Evolutionary conservation across 2,888 invertebrate genomes (phyloP).

Genomic region (Brachyptera risi): DNA sequence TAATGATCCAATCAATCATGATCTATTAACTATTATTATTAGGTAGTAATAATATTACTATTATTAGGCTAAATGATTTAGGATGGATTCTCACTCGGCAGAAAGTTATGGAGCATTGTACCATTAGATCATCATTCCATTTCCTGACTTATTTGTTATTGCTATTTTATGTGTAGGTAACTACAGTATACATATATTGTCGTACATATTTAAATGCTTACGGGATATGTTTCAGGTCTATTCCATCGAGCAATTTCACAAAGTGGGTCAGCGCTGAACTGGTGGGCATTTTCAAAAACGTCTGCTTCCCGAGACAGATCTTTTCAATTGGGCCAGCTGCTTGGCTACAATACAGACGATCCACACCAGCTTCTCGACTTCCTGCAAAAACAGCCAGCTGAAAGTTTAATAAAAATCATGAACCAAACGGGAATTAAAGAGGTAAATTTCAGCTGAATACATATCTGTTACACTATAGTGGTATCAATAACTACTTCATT

Average conservation of each 20-base stretch:
- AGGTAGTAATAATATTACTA: no score
- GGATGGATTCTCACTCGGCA: no score
- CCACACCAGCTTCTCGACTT: conserved; percentile 30
- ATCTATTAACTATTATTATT: no score
- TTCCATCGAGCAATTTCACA: conserved; percentile 36
- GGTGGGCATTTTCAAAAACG: conserved; percentile 33
- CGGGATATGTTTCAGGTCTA: conserved; percentile 28
- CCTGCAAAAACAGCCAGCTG: conserved; percentile 30
- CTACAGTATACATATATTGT: background rate
- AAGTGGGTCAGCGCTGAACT: conserved; percentile 34
- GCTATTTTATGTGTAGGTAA: background rate
- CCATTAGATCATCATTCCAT: no score
- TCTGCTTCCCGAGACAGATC: background rate
- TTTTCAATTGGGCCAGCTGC: conserved; percentile 28
- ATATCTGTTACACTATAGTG: background rate
- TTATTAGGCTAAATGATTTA: background rate
- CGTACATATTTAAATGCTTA: background rate
- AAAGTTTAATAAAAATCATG: conserved; percentile 30
- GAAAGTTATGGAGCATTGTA: no score
- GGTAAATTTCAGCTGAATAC: no score
- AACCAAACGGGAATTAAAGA: conserved; percentile 11
- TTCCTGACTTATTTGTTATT: background rate
- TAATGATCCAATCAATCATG: no score
- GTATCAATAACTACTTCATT: no score
- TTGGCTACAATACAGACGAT: conserved; percentile 31